Percentiles rank a stretch among this genome's conserved stretches.
Conservation (phyloP, 2,113 vertebrate species). For the Accipiter cooperii region DNA sequence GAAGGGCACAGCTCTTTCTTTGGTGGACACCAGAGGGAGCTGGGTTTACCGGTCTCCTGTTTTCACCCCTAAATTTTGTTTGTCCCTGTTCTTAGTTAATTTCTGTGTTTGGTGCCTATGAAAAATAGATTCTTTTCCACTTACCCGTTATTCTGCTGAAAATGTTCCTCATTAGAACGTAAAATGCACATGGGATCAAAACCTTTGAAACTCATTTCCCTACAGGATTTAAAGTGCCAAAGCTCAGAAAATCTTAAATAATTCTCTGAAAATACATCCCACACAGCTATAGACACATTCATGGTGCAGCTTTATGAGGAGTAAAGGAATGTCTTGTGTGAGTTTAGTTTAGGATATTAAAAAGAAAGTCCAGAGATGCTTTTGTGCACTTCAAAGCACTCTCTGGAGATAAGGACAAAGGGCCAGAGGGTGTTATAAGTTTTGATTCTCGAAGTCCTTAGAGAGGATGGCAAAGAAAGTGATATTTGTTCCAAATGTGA, state of each 20-base stretch:
- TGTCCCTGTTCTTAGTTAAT: neutral
- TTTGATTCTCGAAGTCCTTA: neutral
- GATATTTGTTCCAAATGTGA: constrained; percentile 54
- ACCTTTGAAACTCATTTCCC: constrained; percentile 56
- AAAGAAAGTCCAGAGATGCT: constrained; percentile 53
- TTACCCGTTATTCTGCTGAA: neutral
- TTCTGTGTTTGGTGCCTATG: neutral
- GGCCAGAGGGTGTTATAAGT: constrained; percentile 18
- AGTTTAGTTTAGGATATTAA: constrained; percentile 63
- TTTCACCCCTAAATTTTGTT: neutral
- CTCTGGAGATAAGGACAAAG: constrained; percentile 42
- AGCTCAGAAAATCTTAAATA: constrained; percentile 42
- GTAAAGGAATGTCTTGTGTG: constrained; percentile 16
- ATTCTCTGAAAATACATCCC: constrained; percentile 1
- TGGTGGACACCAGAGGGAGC: neutral
- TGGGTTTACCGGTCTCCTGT: neutral
- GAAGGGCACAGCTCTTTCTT: neutral
- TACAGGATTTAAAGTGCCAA: constrained; percentile 25
- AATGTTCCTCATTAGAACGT: neutral
- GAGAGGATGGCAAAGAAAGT: neutral
- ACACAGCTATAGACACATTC: neutral
- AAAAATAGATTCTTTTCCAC: neutral
- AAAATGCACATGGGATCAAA: constrained; percentile 26
- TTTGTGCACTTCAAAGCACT: constrained; percentile 48
- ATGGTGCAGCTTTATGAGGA: neutral